Evolutionary conservation across 2,113 vertebrate genomes (phyloP).

Genomic region (Megaceryle torquata): DNA sequence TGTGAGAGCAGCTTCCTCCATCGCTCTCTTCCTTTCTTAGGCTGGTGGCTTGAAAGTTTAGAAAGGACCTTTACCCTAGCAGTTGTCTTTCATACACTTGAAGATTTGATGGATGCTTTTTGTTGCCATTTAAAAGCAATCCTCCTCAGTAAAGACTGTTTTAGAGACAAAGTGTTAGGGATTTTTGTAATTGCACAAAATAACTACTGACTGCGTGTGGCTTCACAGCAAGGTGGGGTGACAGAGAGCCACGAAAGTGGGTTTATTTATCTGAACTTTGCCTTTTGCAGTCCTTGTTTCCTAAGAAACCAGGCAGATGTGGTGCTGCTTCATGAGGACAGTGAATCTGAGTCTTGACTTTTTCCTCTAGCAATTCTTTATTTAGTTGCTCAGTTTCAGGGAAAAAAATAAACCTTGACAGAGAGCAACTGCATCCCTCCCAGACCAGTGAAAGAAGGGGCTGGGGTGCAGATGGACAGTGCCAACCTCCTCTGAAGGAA

Average conservation of each 20-base stretch:
- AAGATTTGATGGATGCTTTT: not conserved
- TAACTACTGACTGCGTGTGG: not conserved
- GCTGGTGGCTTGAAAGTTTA: not conserved
- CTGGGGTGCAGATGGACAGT: not conserved
- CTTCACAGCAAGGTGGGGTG: not conserved
- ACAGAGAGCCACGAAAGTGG: not conserved
- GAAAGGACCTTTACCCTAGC: not conserved
- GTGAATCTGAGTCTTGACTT: not conserved
- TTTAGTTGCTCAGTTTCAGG: not conserved
- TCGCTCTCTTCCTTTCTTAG: not conserved
- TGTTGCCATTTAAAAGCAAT: not conserved
- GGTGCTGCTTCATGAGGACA: not conserved
- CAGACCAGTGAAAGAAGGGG: not conserved
- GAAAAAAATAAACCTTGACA: not conserved
- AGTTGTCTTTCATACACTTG: not conserved
- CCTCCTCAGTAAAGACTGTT: not conserved
- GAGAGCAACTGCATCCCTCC: not conserved
- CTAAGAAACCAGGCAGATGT: constrained; percentile 18
- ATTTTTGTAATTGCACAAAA: not conserved
- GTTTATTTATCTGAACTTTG: constrained; percentile 49
- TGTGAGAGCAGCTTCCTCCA: not conserved
- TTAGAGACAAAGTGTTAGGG: not conserved
- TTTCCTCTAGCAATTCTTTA: not conserved
- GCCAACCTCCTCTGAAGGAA: not conserved
- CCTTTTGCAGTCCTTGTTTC: constrained; percentile 26